Percentiles rank a stretch among this genome's conserved stretches.
These are phyloP conservation scores for Notothenia rossii DNA, from an alignment of 2,113 vertebrate genomes.

Conservation along the genomic window DNA sequence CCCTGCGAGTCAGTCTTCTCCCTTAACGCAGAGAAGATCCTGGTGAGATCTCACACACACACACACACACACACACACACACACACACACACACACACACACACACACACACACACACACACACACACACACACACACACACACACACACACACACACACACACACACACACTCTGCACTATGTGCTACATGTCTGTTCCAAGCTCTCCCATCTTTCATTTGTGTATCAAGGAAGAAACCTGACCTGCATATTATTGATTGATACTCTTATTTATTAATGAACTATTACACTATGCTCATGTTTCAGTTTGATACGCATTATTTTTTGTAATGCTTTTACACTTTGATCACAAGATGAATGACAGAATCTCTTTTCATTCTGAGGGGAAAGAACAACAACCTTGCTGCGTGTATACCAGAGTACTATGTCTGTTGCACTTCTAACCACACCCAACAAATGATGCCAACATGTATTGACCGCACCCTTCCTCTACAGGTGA, in stretches of 20 bases:
- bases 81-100: too few relatives aligned
- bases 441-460: neutral
- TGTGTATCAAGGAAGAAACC: neutral
- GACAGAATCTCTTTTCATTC: neutral
- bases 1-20: conserved; percentile 93
- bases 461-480: neutral
- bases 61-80: neutral
- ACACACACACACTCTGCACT: neutral
- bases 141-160: conserved; percentile 9
- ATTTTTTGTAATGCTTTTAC: neutral
- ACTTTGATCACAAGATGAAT: neutral
- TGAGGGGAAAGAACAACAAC: neutral
- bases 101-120: neutral
- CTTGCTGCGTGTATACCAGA: neutral
- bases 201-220: neutral
- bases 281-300: neutral
- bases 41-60: conserved; percentile 83
- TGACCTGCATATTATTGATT: neutral
- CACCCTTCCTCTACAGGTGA: too few relatives aligned
- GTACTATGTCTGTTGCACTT: neutral
- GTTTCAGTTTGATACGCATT: neutral
- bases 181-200: neutral
- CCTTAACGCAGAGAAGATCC: conserved; percentile 94
- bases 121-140: neutral
- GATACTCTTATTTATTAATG: neutral